phyloP scores from a whole-genome alignment of 2,888 invertebrate species.

The Ectemnius lituratus region DNA sequence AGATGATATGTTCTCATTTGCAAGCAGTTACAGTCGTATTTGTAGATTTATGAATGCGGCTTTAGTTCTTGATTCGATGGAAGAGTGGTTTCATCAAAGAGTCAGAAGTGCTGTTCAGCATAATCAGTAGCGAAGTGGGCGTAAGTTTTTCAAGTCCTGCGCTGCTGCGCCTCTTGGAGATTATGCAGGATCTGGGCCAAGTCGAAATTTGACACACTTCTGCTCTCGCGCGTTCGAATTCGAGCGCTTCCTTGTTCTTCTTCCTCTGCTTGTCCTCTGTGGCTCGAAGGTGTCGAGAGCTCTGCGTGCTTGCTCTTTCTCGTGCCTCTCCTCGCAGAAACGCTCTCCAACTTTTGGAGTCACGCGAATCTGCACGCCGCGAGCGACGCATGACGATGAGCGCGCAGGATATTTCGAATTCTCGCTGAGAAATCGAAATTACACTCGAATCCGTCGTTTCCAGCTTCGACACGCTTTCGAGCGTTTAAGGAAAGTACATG shows the following conservation, averaged over 20 bases:
- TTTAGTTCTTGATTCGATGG: slow-evolving; percentile 26
- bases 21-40: no score
- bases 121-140: slow-evolving; percentile 23
- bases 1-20: no score
- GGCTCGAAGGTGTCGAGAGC: neutral
- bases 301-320: neutral
- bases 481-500: slow-evolving; percentile 54
- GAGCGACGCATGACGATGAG: slow-evolving; percentile 31
- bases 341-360: neutral
- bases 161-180: slow-evolving; percentile 40
- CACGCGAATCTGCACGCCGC: slow-evolving; percentile 13
- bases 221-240: slow-evolving; percentile 39
- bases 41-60: slow-evolving; percentile 6
- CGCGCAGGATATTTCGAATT: slow-evolving; percentile 55
- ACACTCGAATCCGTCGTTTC: slow-evolving; percentile 42
- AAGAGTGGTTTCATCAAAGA: no score
- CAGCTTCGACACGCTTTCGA: slow-evolving; percentile 63
- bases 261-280: slow-evolving; percentile 10
- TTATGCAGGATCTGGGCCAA: slow-evolving; percentile 69
- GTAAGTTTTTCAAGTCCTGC: slow-evolving; percentile 9
- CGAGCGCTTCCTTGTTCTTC: slow-evolving; percentile 23
- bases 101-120: neutral
- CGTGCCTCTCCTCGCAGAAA: neutral
- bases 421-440: slow-evolving; percentile 62
- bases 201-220: slow-evolving; percentile 72